Evolutionary conservation across 1,140 invertebrate genomes (phyloP).

Genomic region (Leucophenga varia): DNA sequence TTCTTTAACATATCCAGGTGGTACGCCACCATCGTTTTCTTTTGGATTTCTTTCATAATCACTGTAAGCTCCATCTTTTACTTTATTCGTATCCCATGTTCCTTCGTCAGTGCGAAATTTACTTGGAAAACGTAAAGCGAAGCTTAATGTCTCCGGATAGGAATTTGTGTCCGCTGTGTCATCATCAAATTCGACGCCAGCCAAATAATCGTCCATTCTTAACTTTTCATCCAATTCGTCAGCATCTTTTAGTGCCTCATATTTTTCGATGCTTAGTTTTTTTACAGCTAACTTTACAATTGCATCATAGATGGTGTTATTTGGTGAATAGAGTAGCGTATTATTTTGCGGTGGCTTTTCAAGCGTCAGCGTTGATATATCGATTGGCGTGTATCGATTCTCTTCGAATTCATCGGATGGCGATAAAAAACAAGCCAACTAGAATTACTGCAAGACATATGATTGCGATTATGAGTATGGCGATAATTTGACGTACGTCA

Average conservation of each 20-base stretch:
- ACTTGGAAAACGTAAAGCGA: constrained; percentile 4
- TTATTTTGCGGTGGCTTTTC: no score
- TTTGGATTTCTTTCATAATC: constrained; percentile 2
- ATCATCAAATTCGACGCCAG: not conserved
- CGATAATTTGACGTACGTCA: no score
- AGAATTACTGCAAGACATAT: no score
- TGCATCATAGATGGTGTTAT: not conserved
- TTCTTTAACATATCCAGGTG: not conserved
- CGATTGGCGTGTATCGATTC: no score
- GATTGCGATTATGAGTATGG: no score
- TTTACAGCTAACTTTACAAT: not conserved
- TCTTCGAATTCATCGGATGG: no score
- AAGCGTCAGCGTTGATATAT: no score
- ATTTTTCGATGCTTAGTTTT: not conserved
- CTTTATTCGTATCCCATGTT: not conserved
- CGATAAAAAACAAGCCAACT: no score
- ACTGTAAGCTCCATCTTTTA: not conserved
- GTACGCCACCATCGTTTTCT: not conserved
- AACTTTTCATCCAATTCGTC: not conserved
- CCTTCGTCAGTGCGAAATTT: not conserved
- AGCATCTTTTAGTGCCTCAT: not conserved
- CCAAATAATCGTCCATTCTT: not conserved
- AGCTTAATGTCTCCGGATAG: not conserved
- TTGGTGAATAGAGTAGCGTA: not conserved
- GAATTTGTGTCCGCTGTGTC: not conserved